Percentiles rank a stretch among this genome's conserved stretches.
Conservation (phyloP, 2,113 vertebrate genomes). For the Crocuta crocuta region DNA sequence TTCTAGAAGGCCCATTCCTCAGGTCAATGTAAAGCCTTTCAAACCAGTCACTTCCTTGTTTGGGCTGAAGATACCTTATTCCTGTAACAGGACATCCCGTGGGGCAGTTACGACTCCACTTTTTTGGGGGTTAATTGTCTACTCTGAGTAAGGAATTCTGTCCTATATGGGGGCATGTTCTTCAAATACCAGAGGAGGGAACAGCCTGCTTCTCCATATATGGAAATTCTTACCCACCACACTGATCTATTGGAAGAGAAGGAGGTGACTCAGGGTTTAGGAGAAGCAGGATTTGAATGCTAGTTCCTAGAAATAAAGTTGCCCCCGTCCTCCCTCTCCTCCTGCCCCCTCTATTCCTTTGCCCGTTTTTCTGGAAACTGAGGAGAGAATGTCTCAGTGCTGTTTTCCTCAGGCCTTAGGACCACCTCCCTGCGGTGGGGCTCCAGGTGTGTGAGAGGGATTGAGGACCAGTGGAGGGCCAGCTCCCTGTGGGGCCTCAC, state of each 20-base stretch:
- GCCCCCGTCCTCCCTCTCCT: neutral
- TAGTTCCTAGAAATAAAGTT: constrained; percentile 83
- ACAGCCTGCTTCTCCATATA: constrained; percentile 96
- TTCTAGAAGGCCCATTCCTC: neutral
- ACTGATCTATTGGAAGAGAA: constrained; percentile 93
- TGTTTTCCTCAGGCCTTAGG: constrained; percentile 76
- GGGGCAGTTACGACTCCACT: neutral
- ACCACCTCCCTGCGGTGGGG: constrained; percentile 79
- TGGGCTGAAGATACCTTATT: neutral
- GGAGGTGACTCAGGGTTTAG: constrained; percentile 91
- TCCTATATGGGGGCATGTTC: constrained; percentile 88
- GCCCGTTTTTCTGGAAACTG: constrained; percentile 83
- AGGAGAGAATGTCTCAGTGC: constrained; percentile 84
- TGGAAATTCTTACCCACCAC: constrained; percentile 99
- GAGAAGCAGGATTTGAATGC: constrained; percentile 91
- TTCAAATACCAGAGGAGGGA: constrained; percentile 89
- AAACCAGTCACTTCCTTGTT: neutral
- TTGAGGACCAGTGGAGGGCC: constrained; percentile 32
- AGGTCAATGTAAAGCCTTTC: neutral
- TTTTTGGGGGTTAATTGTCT: constrained; percentile 77
- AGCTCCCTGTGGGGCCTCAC: constrained; percentile 70
- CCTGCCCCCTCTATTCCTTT: constrained; percentile 56
- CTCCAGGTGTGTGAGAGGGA: constrained; percentile 68
- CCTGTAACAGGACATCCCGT: neutral
- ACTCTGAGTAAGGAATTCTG: constrained; percentile 76